Base-by-base conservation (phyloP, 2,113 vertebrate species). In the Pseudopipra pipra region DNA sequence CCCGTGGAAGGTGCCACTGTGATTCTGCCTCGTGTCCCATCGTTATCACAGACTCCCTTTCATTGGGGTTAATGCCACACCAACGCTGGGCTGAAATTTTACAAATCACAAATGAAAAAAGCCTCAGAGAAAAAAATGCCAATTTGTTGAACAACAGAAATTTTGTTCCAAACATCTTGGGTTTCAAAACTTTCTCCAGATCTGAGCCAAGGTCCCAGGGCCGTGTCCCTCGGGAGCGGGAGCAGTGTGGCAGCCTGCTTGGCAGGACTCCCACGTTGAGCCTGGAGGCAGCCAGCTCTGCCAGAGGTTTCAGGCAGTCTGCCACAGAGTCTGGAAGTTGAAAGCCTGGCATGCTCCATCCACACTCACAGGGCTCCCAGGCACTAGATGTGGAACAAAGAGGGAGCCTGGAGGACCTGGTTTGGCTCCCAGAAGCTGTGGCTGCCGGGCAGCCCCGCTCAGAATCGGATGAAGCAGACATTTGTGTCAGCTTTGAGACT, bases 231-330 rank as follows among this genome's bases (percentile, higher is more conserved):
- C 18, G 89, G 91, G 89, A 72, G 39, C 1, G 0, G 80, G 68
- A 96, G 94, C 89, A 61, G 31, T 95, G 96, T 96, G 96, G 91
- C 93, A 93, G 83, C 58, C 59, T 87, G 93, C 80, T 81, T 96
- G 96, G 96, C 96, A 85, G 89, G 56, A 44, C 91, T 90, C 86
- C 86, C 86, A 35, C 70, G 1, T 66, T 63, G 46, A 81, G 86
- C 62, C 77, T 25, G 47, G 80, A 92, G 93, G 93, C 95, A 95
- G 94, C 84, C 94, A 95, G 95, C 91, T 83, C 44, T 95, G 95
- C 96, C 96, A 97, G 95, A 95, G 96, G 96, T 96, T 97, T 95
- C 86, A 86, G 96, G 95, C 95, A 92, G 68, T 59, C 95, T 96
- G 96, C 95, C 95, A 96, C 68, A 3, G 46, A 84, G 89, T 78